Evolutionary conservation across 1,140 invertebrate genomes (phyloP).

Genomic region (Delia radicum): DNA sequence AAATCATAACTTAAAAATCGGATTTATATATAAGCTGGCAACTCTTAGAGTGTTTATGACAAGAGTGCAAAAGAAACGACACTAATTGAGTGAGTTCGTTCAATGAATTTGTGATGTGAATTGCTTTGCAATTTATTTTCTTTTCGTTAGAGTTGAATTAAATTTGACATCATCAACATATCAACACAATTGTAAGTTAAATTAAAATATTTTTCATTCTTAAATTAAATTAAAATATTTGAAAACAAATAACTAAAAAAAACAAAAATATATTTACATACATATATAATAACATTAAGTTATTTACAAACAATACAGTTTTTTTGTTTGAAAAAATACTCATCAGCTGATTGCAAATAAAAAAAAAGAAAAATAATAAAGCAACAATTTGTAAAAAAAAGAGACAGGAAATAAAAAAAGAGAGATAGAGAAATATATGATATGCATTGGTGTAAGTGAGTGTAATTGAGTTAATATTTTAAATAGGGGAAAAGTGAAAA

Average conservation of each 20-base stretch:
- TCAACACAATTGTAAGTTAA: neutral
- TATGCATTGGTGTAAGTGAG: neutral
- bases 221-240: neutral
- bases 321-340: neutral
- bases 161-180: constrained; percentile 12
- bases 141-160: neutral
- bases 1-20: no score
- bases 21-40: neutral
- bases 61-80: neutral
- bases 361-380: neutral
- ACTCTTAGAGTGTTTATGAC: neutral
- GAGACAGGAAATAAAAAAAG: neutral
- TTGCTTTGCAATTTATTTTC: neutral
- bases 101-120: neutral
- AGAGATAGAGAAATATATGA: no score
- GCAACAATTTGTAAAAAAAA: constrained; percentile 9
- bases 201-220: neutral
- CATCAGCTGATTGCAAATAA: constrained; percentile 15
- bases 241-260: neutral
- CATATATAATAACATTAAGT: neutral
- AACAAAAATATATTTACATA: neutral
- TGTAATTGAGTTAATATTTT: neutral
- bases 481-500: neutral
- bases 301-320: constrained; percentile 6
- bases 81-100: neutral